Percentiles rank a stretch among this genome's conserved stretches.
These are phyloP conservation scores for Epinephelus fuscoguttatus DNA, from an alignment of 2,113 vertebrate species.

Conservation along the genomic window DNA sequence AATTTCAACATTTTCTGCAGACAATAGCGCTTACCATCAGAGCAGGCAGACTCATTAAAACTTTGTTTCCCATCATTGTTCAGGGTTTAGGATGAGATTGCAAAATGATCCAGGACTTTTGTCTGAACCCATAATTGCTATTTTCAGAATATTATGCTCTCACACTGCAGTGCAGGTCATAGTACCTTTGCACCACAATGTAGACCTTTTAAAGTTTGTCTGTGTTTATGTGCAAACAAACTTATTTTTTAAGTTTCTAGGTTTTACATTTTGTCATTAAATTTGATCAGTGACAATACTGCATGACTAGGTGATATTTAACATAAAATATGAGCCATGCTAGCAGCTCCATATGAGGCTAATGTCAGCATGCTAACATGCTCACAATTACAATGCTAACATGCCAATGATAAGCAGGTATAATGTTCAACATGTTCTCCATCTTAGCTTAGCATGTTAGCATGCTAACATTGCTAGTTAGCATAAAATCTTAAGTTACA, in stretches of 20 bases:
- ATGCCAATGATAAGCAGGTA: not conserved
- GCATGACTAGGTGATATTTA: not conserved
- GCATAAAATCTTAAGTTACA: too few species aligned
- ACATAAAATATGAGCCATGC: not conserved
- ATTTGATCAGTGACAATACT: not conserved
- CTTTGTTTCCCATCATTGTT: slow-evolving; percentile 2
- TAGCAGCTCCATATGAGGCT: not conserved
- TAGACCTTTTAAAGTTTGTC: not conserved
- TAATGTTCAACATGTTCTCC: not conserved
- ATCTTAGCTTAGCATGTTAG: too few species aligned
- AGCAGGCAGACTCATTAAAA: not conserved
- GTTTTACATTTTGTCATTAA: not conserved
- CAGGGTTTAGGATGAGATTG: not conserved
- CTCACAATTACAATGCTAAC: not conserved
- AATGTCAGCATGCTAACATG: not conserved
- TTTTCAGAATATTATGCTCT: not conserved
- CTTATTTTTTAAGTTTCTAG: not conserved
- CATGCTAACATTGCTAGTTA: too few species aligned
- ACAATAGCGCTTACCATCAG: not conserved
- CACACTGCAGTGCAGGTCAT: not conserved
- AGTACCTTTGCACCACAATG: not conserved
- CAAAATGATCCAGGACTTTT: not conserved
- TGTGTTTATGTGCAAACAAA: not conserved
- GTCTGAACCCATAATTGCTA: not conserved
- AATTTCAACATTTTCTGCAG: slow-evolving; percentile 1